These are phyloP conservation scores for Salpingus planirostris DNA, from an alignment of 2,888 invertebrate genomes.

Conservation along the genomic window DNA sequence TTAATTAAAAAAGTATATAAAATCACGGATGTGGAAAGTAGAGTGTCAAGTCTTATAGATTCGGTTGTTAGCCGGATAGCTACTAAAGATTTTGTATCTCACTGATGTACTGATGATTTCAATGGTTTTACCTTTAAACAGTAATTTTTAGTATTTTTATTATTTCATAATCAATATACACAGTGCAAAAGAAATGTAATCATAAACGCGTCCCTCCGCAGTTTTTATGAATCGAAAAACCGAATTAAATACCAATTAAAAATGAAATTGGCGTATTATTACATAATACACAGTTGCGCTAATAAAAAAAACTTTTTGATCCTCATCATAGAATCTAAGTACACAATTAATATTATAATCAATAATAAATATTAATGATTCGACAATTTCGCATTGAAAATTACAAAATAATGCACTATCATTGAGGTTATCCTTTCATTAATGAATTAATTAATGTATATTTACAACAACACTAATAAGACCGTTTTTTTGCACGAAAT, in stretches of 20 bases:
- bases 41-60: slow-evolving; percentile 44
- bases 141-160: slow-evolving; percentile 2
- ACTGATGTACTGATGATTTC: too few relatives aligned
- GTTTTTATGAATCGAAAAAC: too few relatives aligned
- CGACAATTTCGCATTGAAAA: too few relatives aligned
- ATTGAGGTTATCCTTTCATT: slow-evolving; percentile 12
- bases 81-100: slow-evolving; percentile 51
- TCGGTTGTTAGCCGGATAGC: slow-evolving; percentile 59
- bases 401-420: slow-evolving; percentile 17
- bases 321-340: too few relatives aligned
- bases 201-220: too few relatives aligned
- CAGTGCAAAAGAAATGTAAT: slow-evolving; percentile 10
- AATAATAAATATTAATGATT: too few relatives aligned
- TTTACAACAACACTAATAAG: slow-evolving; percentile 14
- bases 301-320: too few relatives aligned
- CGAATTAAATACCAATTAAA: too few relatives aligned
- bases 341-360: slow-evolving; percentile 7
- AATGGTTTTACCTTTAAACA: too few relatives aligned
- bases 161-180: slow-evolving; percentile 13
- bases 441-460: slow-evolving; percentile 6
- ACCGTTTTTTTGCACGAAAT: slow-evolving; percentile 6
- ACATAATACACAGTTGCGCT: too few relatives aligned
- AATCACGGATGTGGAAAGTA: slow-evolving; percentile 45
- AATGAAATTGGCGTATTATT: too few relatives aligned
- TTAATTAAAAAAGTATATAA: slow-evolving; percentile 53